Base-by-base conservation (phyloP, 2,888 invertebrate species). In the Belgica antarctica region DNA sequence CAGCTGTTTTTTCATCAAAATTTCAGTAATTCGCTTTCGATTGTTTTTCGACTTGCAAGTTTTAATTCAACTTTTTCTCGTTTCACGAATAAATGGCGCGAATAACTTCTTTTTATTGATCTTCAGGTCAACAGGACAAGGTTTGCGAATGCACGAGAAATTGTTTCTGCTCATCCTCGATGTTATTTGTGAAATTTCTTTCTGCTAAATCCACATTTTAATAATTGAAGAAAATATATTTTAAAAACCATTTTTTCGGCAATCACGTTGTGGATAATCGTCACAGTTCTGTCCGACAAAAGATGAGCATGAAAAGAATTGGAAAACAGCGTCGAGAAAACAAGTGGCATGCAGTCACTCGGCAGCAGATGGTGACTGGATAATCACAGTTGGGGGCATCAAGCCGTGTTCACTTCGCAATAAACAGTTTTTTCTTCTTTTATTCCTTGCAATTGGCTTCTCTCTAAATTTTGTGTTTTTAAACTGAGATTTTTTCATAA, bases 361-460 rank as follows among this genome's bases (percentile, higher is more conserved):
- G n/a, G n/a, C n/a, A 52, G 31, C 68, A 68, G 52, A 68, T 68
- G 68, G 12, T 19, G 22, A 24, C 24, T 52, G 24, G 31, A 66
- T n/a, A n/a, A 28, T 68, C 68, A 57, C 68, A 57, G 68, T 46
- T 57, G 52, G 68, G 57, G 68, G 68, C 22, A 52, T 52, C 22
- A 5, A 34, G 68, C 12, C 22, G 31, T 22, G 15, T 63, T 2
- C 19, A 34, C 12, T 62, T 62, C 27, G 7, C 22, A 3, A 24
- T 62, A 31, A 19, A 2, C 12, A 10, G 17, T 62, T 62, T 68
- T 17, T 27, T n/a, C n/a, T n/a, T n/a, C n/a, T n/a, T n/a, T n/a
- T n/a, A n/a, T 68, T 65, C 36, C n/a, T 46, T 68, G 68, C 68
- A 68, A 57, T 68, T 68, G 57, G 27, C 65, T 52, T 52, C 19